Conservation (phyloP, 2,797 vertebrate species). For the Taeniopygia guttata region DNA sequence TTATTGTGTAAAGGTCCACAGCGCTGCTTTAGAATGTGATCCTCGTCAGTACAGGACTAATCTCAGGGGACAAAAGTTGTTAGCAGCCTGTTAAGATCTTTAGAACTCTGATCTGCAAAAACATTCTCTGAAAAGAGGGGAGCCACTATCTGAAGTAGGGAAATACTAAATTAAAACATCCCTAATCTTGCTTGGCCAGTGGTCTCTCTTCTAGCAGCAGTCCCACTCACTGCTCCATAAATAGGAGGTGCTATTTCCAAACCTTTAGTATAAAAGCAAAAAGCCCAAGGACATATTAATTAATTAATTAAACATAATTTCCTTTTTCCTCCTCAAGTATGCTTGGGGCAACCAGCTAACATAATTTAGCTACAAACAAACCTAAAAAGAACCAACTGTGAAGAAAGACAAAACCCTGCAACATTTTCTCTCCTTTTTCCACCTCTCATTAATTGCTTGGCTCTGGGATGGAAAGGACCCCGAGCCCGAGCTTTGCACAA, state of each 20-base stretch:
- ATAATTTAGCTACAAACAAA: background rate
- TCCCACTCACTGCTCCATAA: background rate
- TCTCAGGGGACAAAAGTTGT: constrained; percentile 29
- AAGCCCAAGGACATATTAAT: background rate
- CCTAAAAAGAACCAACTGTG: background rate
- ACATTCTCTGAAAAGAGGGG: constrained; percentile 51
- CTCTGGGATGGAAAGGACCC: constrained; percentile 42
- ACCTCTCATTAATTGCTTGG: constrained; percentile 41
- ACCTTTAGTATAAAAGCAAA: background rate
- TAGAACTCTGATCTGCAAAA: constrained; percentile 67
- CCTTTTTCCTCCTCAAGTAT: background rate
- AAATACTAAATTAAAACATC: constrained; percentile 19
- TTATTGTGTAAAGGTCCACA: constrained; percentile 22
- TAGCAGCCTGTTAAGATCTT: constrained; percentile 54
- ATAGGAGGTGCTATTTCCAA: constrained; percentile 28
- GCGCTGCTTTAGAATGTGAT: constrained; percentile 23
- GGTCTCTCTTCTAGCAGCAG: background rate
- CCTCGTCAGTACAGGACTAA: constrained; percentile 12
- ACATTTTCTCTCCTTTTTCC: background rate
- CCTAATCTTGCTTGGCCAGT: background rate
- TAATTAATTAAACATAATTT: background rate
- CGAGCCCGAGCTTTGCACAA: constrained; percentile 67
- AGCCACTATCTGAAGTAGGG: constrained; percentile 38
- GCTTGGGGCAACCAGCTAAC: background rate
- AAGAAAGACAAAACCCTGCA: background rate